Conservation (phyloP, 2,888 invertebrate genomes). For the Sacculina carcini region DNA sequence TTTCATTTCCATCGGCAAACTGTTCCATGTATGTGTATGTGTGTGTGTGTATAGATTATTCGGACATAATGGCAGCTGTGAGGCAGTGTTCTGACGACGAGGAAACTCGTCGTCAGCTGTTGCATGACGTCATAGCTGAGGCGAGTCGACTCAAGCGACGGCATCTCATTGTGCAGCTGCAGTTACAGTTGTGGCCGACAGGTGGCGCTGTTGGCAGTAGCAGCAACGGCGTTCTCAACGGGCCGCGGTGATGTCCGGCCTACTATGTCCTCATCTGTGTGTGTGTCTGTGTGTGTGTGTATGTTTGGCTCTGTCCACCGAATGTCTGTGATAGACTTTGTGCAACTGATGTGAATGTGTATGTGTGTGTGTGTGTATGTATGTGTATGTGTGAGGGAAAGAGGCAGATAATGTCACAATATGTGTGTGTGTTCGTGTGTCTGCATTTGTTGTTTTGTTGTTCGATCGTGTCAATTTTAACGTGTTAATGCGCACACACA, state of each 20-base stretch:
- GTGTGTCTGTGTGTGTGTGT: not conserved
- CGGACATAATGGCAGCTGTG: conserved; percentile 11
- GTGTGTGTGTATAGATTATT: not conserved
- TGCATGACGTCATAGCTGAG: conserved; percentile 13
- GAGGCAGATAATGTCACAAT: conserved; percentile 1
- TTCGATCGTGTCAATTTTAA: not conserved
- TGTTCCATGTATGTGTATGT: not conserved
- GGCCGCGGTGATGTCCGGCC: not conserved
- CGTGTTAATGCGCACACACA: not conserved
- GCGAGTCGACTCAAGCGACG: conserved; percentile 12
- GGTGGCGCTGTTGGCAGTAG: no score
- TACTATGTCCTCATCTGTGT: not conserved
- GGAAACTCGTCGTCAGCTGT: conserved; percentile 9
- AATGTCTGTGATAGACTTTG: not conserved
- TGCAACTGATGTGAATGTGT: not conserved
- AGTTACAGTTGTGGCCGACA: not conserved
- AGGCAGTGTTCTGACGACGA: conserved; percentile 10
- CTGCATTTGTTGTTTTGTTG: conserved; percentile 1
- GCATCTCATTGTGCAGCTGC: not conserved
- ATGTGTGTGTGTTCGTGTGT: conserved; percentile 1
- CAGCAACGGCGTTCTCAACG: no score
- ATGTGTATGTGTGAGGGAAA: conserved; percentile 1
- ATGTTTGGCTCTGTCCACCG: not conserved
- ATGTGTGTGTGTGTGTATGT: conserved; percentile 1
- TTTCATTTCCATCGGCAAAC: no score